phyloP scores from a whole-genome alignment of 2,888 invertebrate species.

The Norana najaformis region DNA sequence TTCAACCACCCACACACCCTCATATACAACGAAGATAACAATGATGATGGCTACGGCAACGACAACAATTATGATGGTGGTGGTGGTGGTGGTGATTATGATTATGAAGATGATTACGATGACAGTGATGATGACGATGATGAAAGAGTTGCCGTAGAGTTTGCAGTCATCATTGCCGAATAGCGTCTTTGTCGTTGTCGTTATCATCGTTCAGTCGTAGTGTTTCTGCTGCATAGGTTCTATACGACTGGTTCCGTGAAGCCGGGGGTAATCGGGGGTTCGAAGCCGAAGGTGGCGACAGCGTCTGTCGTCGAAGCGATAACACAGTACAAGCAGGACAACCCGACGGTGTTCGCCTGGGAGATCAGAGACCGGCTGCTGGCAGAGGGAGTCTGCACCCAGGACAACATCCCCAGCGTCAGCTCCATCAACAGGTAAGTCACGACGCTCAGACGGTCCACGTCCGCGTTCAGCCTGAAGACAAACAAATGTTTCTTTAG shows the following conservation, averaged over 20 bases:
- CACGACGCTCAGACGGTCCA: background rate
- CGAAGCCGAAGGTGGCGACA: slow-evolving; percentile 78
- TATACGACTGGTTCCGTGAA: slow-evolving; percentile 35
- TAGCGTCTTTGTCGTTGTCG: background rate
- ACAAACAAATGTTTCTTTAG: no score
- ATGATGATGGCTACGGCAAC: no score
- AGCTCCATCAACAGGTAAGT: slow-evolving; percentile 81
- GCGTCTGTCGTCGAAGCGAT: slow-evolving; percentile 96
- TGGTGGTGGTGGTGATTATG: no score
- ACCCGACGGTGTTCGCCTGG: slow-evolving; percentile 95
- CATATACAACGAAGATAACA: no score
- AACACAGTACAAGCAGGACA: slow-evolving; percentile 87
- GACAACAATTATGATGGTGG: no score
- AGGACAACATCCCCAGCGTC: slow-evolving; percentile 78
- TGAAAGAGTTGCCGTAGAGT: no score
- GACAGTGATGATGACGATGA: background rate
- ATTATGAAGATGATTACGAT: background rate
- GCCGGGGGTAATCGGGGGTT: slow-evolving; percentile 36
- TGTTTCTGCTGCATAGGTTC: slow-evolving; percentile 9
- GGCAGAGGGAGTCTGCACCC: slow-evolving; percentile 84
- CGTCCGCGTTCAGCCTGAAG: background rate
- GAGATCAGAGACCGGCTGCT: slow-evolving; percentile 89
- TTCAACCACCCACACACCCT: background rate
- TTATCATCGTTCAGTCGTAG: background rate
- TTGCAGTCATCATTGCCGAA: background rate